Percentiles rank a stretch among this genome's conserved stretches.
phyloP scores from a whole-genome alignment of 2,113 vertebrate genomes.

The cat (Felis catus) region F.catus_Fca126_mat1.0 CM031414.1:23127001-23127500 shows the following conservation, averaged over 20 bases:
- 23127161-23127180: not conserved
- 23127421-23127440: slow-evolving; percentile 25
- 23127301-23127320: not conserved
- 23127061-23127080: not conserved
- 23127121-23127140: not conserved
- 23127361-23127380: not conserved
- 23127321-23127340: slow-evolving; percentile 10
- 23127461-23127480: slow-evolving; percentile 20
- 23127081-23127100: not conserved
- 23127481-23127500: not conserved
- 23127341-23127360: not conserved
- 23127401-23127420: slow-evolving; percentile 10
- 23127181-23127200: slow-evolving; percentile 9
- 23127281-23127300: not conserved
- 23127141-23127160: not conserved
- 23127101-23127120: not conserved
- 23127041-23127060: not conserved
- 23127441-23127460: slow-evolving; percentile 20
- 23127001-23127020: not conserved
- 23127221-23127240: not conserved
- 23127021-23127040: not conserved
- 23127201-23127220: not conserved
- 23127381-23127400: slow-evolving; percentile 48
- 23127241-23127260: not conserved
- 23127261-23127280: not conserved